A percentile compares a stretch with the other conserved stretches of the same genome.
These are phyloP conservation scores for Toxotes lorentzi DNA, from an alignment of 2,797 vertebrate species.

Conservation along the genomic window DNA sequence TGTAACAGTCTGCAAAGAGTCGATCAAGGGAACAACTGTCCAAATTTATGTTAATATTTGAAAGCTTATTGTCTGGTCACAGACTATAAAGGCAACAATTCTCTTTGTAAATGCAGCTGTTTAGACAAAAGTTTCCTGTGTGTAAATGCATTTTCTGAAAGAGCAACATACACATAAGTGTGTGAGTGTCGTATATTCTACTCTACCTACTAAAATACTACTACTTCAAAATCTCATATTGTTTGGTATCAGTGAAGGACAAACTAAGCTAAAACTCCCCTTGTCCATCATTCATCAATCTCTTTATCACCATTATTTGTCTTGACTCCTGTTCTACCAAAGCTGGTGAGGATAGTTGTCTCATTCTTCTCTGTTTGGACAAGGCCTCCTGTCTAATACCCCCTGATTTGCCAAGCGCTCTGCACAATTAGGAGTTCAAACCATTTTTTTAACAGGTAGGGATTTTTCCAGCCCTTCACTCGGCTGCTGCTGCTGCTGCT, in stretches of 20 bases:
- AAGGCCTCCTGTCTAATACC: constrained; percentile 67
- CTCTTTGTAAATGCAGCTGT: constrained; percentile 41
- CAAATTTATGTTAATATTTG: not conserved
- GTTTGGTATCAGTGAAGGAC: constrained; percentile 39
- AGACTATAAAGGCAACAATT: constrained; percentile 1
- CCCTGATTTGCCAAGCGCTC: constrained; percentile 69
- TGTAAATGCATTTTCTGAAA: constrained; percentile 20
- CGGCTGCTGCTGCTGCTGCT: constrained; percentile 11
- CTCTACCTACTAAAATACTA: not conserved
- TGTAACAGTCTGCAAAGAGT: not conserved
- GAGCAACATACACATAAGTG: not conserved
- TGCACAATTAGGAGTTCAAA: constrained; percentile 78
- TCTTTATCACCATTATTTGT: constrained; percentile 71
- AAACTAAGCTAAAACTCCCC: constrained; percentile 29
- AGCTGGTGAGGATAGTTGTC: constrained; percentile 50
- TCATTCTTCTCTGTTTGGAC: constrained; percentile 71
- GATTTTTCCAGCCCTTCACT: constrained; percentile 55
- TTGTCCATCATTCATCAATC: constrained; percentile 60
- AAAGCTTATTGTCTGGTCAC: not conserved
- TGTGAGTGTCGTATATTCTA: constrained; percentile 1
- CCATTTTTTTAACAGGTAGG: constrained; percentile 68
- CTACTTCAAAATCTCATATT: constrained; percentile 10
- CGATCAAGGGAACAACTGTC: not conserved
- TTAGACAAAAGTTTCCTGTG: constrained; percentile 27
- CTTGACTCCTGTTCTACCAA: constrained; percentile 58